These are phyloP conservation scores for Blennius ocellaris DNA, from an alignment of 2,113 vertebrate genomes.

Conservation along the genomic window DNA sequence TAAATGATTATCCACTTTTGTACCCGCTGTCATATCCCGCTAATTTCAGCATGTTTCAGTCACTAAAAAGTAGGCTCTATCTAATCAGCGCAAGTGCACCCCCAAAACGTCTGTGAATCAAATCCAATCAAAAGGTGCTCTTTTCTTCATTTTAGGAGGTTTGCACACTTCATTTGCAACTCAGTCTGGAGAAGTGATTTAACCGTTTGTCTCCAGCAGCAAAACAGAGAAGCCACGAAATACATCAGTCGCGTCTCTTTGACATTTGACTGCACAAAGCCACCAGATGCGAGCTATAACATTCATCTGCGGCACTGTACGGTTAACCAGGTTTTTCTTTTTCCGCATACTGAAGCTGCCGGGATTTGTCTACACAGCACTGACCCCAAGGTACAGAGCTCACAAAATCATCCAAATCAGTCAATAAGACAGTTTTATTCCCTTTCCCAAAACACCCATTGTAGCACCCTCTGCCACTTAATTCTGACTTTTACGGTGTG, in stretches of 20 bases:
- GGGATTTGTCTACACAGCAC: neutral
- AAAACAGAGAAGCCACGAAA: neutral
- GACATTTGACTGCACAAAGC: neutral
- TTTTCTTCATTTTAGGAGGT: conserved; percentile 9
- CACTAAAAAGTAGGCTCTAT: neutral
- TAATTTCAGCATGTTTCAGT: no score
- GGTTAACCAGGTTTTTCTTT: neutral
- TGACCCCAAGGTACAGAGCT: neutral
- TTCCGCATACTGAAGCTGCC: neutral
- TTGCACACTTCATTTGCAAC: conserved; percentile 14
- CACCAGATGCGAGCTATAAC: neutral
- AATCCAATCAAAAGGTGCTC: conserved; percentile 21
- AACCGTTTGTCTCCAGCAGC: neutral
- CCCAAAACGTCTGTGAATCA: conserved; percentile 36
- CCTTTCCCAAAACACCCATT: neutral
- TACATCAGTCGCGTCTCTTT: neutral
- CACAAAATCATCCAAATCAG: neutral
- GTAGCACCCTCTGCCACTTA: neutral
- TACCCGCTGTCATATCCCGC: no score
- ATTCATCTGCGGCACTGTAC: neutral
- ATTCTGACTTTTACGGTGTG: neutral
- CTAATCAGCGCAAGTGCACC: conserved; percentile 13
- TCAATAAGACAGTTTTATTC: neutral
- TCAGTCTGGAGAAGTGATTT: conserved; percentile 5
- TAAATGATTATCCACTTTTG: neutral